These are phyloP conservation scores for Acestrorhynchus altus DNA, from an alignment of 2,797 vertebrate species.

Conservation along the genomic window DNA sequence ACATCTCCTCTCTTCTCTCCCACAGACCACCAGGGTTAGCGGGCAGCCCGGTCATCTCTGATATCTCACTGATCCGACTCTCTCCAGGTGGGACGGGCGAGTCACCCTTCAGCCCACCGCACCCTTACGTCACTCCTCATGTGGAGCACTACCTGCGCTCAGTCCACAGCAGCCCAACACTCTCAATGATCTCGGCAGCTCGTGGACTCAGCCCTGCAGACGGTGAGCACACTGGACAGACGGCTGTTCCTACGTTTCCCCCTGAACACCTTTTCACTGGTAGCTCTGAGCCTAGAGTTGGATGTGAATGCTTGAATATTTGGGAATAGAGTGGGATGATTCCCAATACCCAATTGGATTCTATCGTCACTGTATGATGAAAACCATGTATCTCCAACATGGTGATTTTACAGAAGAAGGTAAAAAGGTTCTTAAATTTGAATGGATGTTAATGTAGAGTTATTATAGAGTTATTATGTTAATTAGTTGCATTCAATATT, in stretches of 20 bases:
- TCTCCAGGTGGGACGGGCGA: constrained; percentile 84
- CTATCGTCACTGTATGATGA: too few relatives aligned
- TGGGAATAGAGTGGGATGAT: too few relatives aligned
- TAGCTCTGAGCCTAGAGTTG: too few relatives aligned
- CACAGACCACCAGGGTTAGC: constrained; percentile 82
- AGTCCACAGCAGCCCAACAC: constrained; percentile 91
- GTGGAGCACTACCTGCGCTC: constrained; percentile 98
- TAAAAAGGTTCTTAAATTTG: too few relatives aligned
- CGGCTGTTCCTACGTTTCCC: background rate
- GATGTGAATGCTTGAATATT: too few relatives aligned
- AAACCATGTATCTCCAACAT: too few relatives aligned
- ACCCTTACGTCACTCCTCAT: constrained; percentile 91
- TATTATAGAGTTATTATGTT: too few relatives aligned
- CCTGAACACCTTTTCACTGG: too few relatives aligned
- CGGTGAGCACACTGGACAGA: constrained; percentile 76
- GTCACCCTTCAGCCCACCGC: constrained; percentile 86
- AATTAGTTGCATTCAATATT: too few relatives aligned
- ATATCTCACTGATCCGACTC: constrained; percentile 91
- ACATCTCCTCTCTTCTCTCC: constrained; percentile 53
- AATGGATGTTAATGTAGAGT: too few relatives aligned
- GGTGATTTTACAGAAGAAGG: too few relatives aligned
- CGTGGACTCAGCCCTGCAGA: constrained; percentile 94
- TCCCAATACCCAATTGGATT: too few relatives aligned
- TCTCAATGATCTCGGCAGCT: constrained; percentile 95
- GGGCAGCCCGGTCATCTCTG: constrained; percentile 88